Base-by-base conservation (phyloP, 2,113 vertebrate species). In the Mormyrus iriodes region DNA sequence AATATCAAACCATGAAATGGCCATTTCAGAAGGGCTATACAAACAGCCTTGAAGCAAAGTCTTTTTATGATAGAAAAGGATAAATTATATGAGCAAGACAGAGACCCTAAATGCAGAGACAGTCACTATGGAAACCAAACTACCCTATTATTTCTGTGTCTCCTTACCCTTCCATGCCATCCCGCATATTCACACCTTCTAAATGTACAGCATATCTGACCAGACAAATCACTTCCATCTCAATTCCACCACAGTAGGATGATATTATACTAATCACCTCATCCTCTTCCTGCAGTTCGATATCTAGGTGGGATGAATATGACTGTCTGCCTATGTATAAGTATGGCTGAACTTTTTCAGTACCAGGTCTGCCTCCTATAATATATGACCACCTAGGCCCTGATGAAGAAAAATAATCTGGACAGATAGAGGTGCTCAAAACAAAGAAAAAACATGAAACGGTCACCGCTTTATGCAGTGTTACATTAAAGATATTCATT, bases 11-110 rank as follows among this genome's bases (percentile, higher is more conserved):
- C n/a, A 65, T 87, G 69, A 55, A 46, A 87, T 87, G 87, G 46
- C 52, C 15, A 90, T 89, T 84, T 69, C 65, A 84, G 51, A 90
- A 90, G 88, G 91, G 90, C 86, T 88, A 88, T 51, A 31, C 61
- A 69, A 69, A 69, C 61, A 69, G 61, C 61, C 61, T 69, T 27
- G 61, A 69, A 31, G 61, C 61, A 69, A 4, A 69, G 61, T 69
- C 61, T 69, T 69, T 69, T 69, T 31, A n/a, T 10, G 10, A 69
- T 4, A 69, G 27, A 69, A 31, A n/a, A 69, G 61, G 61, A 27
- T 69, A 69, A 69, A 69, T 69, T 31, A 69, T 31, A 69, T n/a
- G 27, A 13, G 27, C 61, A 69, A 65, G 27, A 69, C n/a, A 69
- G 3, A 69, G 61, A 69, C 27, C 61, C 61, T 31, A 31, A 31